phyloP scores from a whole-genome alignment of 2,888 invertebrate genomes.

The Dicycla oo region DNA sequence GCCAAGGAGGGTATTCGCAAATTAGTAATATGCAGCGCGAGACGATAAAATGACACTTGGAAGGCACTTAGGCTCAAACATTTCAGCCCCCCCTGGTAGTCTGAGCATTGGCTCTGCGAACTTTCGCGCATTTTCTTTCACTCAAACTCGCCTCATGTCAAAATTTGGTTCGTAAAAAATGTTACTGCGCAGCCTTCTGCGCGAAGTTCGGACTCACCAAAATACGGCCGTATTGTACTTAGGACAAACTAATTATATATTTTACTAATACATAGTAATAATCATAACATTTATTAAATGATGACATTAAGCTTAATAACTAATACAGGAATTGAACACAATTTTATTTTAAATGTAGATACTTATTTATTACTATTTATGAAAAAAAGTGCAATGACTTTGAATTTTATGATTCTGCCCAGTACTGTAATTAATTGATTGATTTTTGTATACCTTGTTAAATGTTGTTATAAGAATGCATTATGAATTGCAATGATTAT shows the following conservation, averaged over 20 bases:
- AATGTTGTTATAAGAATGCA: constrained; percentile 26
- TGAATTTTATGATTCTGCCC: constrained; percentile 1
- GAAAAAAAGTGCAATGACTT: constrained; percentile 8
- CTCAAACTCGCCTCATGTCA: no score
- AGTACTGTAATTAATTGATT: constrained; percentile 11
- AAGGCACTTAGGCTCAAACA: no score
- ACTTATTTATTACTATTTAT: background rate
- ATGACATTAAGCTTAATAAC: constrained; percentile 10
- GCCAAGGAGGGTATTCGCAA: no score
- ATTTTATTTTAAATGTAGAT: background rate
- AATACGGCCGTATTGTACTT: no score
- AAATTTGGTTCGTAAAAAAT: no score
- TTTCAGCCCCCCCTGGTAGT: no score
- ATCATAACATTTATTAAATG: background rate
- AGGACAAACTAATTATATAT: background rate
- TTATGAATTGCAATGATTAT: constrained; percentile 41
- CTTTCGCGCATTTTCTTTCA: no score
- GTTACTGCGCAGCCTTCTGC: no score
- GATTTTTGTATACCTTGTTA: constrained; percentile 22
- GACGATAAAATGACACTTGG: no score
- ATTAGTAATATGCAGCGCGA: no score
- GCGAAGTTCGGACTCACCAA: no score
- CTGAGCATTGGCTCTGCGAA: no score
- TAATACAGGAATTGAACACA: constrained; percentile 29
- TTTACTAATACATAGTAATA: background rate